Evolutionary conservation across 2,888 invertebrate species (phyloP).

Genomic region (Agrilus mali): DNA sequence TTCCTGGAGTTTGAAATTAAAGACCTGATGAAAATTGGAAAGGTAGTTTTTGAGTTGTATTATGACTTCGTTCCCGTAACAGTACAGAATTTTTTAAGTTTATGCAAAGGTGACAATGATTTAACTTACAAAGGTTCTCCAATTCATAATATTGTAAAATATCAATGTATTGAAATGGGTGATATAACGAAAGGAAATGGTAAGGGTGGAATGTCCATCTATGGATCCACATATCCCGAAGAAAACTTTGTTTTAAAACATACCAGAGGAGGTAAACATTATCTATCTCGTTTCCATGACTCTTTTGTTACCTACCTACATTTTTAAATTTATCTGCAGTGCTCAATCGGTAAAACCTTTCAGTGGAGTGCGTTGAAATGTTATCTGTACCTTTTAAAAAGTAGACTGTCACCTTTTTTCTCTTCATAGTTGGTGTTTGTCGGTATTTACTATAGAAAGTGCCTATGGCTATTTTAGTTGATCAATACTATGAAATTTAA

Average conservation of each 20-base stretch:
- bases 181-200: conserved; percentile 40
- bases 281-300: not conserved
- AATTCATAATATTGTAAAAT: conserved; percentile 37
- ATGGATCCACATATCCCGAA: conserved; percentile 33
- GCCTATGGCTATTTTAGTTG: too few species aligned
- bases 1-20: conserved; percentile 30
- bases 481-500: too few species aligned
- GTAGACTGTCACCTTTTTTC: too few species aligned
- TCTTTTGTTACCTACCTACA: too few species aligned
- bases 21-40: conserved; percentile 26
- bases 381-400: too few species aligned
- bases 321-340: too few species aligned
- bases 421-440: too few species aligned
- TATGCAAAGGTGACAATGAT: conserved; percentile 23
- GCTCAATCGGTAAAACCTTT: too few species aligned
- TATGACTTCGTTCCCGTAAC: conserved; percentile 30
- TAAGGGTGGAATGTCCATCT: conserved; percentile 38
- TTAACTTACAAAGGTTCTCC: conserved; percentile 26
- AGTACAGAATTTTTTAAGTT: conserved; percentile 30
- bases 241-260: conserved; percentile 37
- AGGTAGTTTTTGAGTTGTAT: conserved; percentile 30
- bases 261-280: conserved; percentile 29
- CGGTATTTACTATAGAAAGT: too few species aligned
- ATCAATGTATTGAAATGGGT: conserved; percentile 40
- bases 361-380: too few species aligned